Base-by-base conservation (phyloP, 2,113 vertebrate genomes). In the Mystacornis crossleyi region DNA sequence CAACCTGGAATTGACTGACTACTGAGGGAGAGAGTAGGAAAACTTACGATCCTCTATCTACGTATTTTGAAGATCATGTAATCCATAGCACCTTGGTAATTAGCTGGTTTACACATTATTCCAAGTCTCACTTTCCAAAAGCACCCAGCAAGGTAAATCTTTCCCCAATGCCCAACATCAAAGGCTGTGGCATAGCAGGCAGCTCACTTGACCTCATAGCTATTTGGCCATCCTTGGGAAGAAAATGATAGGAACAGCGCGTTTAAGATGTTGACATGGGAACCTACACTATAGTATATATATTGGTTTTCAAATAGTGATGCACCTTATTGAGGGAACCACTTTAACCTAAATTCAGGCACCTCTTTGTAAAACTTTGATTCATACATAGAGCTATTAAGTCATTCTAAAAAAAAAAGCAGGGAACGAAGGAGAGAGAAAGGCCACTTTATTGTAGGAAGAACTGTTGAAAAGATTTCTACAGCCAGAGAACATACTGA, bases 401-500 rank as follows among this genome's bases (percentile, higher is more conserved):
- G 25, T 43, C 11, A 81, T 87, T 60, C 38, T 31, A 40, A 78
- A 40, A n/a, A 90, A n/a, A 86, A 89, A 55, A 16, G 8, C 5
- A 26, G 12, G 12, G 25, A 90, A 81, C 19, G 25, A 87, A 81
- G 28, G 36, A 51, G 21, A 45, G 16, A 94, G 21, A 79, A 92
- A 57, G 64, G 34, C 42, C 36, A 72, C 21, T 87, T 94, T 40
- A 51, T 74, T 71, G 14, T 43, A 69, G 67, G 51, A 88, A 65
- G n/a, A 86, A 25, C 28, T 15, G 25, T 42, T 94, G 66, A 82
- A 80, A 95, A 72, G 19, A 66, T 72, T 94, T 94, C 62, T 90
- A 24, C 50, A 92, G 29, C 50, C 28, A 69, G 38, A n/a, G n/a
- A 94, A 67, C 25, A 81, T 29, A 29, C 31, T 57, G 73, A 93